Conservation (phyloP, 2,113 vertebrate genomes). For the Sapayoa aenigma region DNA sequence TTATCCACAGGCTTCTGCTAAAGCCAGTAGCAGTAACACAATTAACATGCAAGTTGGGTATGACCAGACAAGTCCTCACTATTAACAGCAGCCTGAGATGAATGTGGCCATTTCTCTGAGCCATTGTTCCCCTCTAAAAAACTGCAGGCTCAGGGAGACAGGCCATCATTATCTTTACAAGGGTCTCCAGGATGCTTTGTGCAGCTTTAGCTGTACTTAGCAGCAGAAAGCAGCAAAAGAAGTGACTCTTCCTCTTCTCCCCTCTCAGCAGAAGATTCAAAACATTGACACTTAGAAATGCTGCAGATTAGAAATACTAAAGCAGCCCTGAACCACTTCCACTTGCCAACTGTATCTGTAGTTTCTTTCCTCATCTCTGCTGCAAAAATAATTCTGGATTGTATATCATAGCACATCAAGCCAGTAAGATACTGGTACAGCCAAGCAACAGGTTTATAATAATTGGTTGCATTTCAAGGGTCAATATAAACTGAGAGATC, state of each 20-base stretch:
- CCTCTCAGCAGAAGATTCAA: background rate
- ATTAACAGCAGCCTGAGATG: background rate
- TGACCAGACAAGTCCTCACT: background rate
- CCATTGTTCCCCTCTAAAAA: background rate
- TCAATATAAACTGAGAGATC: background rate
- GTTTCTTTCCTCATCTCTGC: background rate
- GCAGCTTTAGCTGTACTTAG: background rate
- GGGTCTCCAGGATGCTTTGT: background rate
- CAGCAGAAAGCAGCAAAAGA: background rate
- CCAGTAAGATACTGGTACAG: background rate
- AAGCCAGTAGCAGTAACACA: background rate
- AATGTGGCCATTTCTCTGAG: background rate
- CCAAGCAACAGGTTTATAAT: background rate
- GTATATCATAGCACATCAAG: background rate
- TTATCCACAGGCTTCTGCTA: background rate
- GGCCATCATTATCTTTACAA: background rate
- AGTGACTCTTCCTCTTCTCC: background rate
- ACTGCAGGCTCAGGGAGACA: background rate
- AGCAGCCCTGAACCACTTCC: background rate
- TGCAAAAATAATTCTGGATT: background rate
- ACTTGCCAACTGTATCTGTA: background rate
- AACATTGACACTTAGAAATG: background rate
- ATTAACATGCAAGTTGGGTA: background rate
- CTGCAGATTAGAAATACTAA: background rate
- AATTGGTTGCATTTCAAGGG: background rate